These are phyloP conservation scores for Drosophila monieri DNA, from an alignment of 2,888 invertebrate species.

Conservation along the genomic window DNA sequence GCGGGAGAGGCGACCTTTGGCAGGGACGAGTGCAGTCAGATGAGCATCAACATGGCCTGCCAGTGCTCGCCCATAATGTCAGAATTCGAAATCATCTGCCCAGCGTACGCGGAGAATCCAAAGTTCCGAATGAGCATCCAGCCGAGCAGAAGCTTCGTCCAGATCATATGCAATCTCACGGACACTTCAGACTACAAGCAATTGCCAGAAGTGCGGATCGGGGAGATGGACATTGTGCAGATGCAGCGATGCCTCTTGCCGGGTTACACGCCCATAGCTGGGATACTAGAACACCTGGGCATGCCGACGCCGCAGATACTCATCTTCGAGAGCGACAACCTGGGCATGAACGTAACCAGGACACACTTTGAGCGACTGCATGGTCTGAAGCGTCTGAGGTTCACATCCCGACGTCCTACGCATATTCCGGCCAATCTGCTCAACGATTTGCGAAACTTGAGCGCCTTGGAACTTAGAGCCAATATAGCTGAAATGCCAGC, in stretches of 20 bases:
- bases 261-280: conserved; percentile 83
- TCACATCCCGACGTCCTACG: conserved; percentile 87
- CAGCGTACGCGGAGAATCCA: conserved; percentile 72
- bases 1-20: conserved; percentile 47
- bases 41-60: conserved; percentile 71
- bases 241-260: conserved; percentile 83
- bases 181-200: conserved; percentile 77
- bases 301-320: conserved; percentile 83
- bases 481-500: conserved; percentile 86
- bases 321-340: conserved; percentile 85
- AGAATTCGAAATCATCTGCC: conserved; percentile 82
- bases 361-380: conserved; percentile 86
- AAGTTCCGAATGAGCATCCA: conserved; percentile 80
- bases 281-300: conserved; percentile 81
- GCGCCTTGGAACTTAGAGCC: conserved; percentile 87
- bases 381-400: conserved; percentile 85
- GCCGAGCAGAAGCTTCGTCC: conserved; percentile 70
- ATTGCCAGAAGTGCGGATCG: conserved; percentile 80
- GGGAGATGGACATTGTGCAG: conserved; percentile 77
- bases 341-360: conserved; percentile 85
- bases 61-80: conserved; percentile 77
- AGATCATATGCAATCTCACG: conserved; percentile 81
- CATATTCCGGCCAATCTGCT: conserved; percentile 87
- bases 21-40: conserved; percentile 77
- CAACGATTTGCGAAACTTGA: conserved; percentile 86